Percentiles rank a stretch among this genome's conserved stretches.
Conservation (phyloP, 2,888 invertebrate species). For the Epicampocera succincta region DNA sequence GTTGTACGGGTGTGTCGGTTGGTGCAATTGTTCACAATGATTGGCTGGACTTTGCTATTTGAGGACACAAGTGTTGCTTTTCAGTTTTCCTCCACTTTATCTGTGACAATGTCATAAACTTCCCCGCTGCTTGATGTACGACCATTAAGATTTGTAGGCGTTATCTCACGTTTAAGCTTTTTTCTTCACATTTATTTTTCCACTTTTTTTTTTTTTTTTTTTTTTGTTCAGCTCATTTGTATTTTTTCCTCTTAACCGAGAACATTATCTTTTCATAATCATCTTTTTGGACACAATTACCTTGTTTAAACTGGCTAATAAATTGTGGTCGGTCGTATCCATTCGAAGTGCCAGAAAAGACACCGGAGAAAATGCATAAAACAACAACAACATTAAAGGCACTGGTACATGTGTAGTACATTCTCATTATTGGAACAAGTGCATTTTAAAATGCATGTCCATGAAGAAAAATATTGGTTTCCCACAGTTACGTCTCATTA, state of each 20-base stretch:
- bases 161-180: slow-evolving; percentile 76
- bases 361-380: background rate
- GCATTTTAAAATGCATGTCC: slow-evolving; percentile 35
- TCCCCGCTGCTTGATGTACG: slow-evolving; percentile 75
- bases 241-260: no score
- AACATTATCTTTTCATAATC: slow-evolving; percentile 75
- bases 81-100: slow-evolving; percentile 21
- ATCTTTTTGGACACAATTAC: slow-evolving; percentile 45
- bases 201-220: background rate
- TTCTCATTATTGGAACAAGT: slow-evolving; percentile 3
- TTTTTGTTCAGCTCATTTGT: no score
- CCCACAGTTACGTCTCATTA: slow-evolving; percentile 60
- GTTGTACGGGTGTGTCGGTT: slow-evolving; percentile 1
- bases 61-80: slow-evolving; percentile 33
- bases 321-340: no score
- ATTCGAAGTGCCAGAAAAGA: slow-evolving; percentile 43
- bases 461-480: slow-evolving; percentile 42
- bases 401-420: slow-evolving; percentile 32
- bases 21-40: slow-evolving; percentile 58
- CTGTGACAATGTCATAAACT: slow-evolving; percentile 65
- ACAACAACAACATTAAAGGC: background rate
- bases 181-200: slow-evolving; percentile 65
- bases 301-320: slow-evolving; percentile 53
- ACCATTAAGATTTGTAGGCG: slow-evolving; percentile 76
- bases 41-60: slow-evolving; percentile 30